Conservation (phyloP, 2,797 vertebrate genomes). For the Poecilia gillii region DNA sequence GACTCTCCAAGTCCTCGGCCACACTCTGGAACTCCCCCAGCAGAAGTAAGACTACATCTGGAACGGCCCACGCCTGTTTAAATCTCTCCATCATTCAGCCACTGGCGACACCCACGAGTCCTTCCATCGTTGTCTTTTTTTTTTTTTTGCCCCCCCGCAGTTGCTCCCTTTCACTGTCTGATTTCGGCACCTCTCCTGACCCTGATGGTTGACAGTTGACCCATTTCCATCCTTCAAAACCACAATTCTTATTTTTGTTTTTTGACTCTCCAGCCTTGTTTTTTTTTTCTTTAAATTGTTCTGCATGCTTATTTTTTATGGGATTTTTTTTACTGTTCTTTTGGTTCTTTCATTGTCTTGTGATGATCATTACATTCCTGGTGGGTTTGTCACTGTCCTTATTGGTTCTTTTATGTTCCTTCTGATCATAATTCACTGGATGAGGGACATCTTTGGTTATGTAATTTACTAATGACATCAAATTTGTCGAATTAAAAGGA, state of each 20-base stretch:
- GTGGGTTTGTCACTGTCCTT: slow-evolving; percentile 38
- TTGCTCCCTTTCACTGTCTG: slow-evolving; percentile 50
- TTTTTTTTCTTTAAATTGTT: slow-evolving; percentile 36
- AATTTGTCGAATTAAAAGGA: neutral
- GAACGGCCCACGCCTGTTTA: slow-evolving; percentile 54
- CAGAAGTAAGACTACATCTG: slow-evolving; percentile 92
- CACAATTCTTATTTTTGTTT: slow-evolving; percentile 22
- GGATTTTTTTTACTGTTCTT: slow-evolving; percentile 43
- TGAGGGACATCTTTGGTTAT: slow-evolving; percentile 20
- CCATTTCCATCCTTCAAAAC: slow-evolving; percentile 60
- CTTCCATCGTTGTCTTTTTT: slow-evolving; percentile 66
- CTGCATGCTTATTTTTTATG: slow-evolving; percentile 59
- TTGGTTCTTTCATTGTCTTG: slow-evolving; percentile 60
- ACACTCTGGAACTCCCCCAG: slow-evolving; percentile 98
- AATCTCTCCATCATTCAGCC: slow-evolving; percentile 65
- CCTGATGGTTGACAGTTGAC: slow-evolving; percentile 57
- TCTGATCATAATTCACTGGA: slow-evolving; percentile 27
- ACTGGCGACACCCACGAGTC: slow-evolving; percentile 53
- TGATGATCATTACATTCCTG: slow-evolving; percentile 59
- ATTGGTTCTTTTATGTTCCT: slow-evolving; percentile 36
- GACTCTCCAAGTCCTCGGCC: slow-evolving; percentile 99
- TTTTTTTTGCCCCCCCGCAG: slow-evolving; percentile 51
- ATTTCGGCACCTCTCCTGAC: slow-evolving; percentile 55
- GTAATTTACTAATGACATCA: slow-evolving; percentile 13
- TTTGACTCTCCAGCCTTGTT: slow-evolving; percentile 34